phyloP scores from a whole-genome alignment of 2,888 invertebrate genomes.

The Hirtodrosophila alboralis region DNA sequence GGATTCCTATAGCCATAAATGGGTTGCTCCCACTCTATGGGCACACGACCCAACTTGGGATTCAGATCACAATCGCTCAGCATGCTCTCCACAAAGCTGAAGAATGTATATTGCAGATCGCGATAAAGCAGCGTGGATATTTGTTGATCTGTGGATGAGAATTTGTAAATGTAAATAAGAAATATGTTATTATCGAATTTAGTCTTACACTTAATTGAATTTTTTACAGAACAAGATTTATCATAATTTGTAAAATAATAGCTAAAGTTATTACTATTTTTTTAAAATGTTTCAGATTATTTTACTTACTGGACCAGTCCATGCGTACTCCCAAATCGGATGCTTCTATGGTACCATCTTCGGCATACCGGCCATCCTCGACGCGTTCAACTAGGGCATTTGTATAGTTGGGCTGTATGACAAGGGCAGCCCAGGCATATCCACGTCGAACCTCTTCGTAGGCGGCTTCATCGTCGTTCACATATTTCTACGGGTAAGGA shows the following conservation, averaged over 20 bases:
- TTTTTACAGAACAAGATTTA: too few relatives aligned
- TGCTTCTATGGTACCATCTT: constrained; percentile 86
- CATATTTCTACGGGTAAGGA: constrained; percentile 84
- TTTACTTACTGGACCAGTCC: constrained; percentile 93
- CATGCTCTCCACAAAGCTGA: constrained; percentile 88
- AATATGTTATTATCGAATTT: too few relatives aligned
- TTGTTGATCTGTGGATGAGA: constrained; percentile 90
- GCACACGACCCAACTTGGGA: constrained; percentile 85
- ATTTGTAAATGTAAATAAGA: too few relatives aligned
- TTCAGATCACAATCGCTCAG: constrained; percentile 88
- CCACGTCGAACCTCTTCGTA: constrained; percentile 88
- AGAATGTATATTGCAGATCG: constrained; percentile 90
- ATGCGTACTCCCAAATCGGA: constrained; percentile 90
- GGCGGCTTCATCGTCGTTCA: constrained; percentile 87
- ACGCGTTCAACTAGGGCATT: constrained; percentile 87
- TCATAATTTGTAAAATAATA: too few relatives aligned
- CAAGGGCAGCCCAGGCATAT: constrained; percentile 90
- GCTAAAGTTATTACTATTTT: too few relatives aligned
- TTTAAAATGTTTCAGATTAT: background rate
- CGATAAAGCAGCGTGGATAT: constrained; percentile 91
- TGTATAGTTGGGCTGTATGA: constrained; percentile 91
- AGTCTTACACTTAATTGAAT: too few relatives aligned
- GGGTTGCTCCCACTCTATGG: constrained; percentile 88
- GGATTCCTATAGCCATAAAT: constrained; percentile 91
- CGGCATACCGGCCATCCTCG: constrained; percentile 86